phyloP scores from a whole-genome alignment of 2,113 vertebrate species.

The Gorsachius goisagi region DNA sequence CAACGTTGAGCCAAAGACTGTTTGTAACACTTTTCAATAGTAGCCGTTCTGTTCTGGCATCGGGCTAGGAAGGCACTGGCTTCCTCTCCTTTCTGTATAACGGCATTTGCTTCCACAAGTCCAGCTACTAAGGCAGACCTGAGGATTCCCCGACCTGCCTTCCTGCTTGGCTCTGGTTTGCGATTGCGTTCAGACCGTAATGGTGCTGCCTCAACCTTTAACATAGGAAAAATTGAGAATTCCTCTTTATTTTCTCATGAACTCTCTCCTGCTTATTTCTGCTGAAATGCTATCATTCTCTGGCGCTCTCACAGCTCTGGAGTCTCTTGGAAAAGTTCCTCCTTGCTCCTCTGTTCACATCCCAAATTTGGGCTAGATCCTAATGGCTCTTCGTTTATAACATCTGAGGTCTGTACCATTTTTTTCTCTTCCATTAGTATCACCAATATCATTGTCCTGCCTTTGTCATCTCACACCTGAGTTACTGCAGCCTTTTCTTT shows the following conservation, averaged over 20 bases:
- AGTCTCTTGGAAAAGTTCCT: neutral
- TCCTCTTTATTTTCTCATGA: neutral
- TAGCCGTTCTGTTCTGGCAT: neutral
- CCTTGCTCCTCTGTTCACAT: neutral
- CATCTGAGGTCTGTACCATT: neutral
- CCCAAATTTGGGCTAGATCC: neutral
- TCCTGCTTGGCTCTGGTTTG: accelerated
- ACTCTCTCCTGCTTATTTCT: neutral
- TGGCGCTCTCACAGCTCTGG: neutral
- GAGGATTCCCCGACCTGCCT: neutral
- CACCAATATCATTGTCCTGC: neutral
- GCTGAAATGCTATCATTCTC: neutral
- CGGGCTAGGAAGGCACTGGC: neutral
- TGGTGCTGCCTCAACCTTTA: neutral
- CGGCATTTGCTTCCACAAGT: neutral
- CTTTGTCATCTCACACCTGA: conserved; percentile 18
- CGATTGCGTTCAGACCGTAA: neutral
- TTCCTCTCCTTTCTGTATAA: neutral
- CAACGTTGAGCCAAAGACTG: neutral
- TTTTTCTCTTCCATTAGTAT: neutral
- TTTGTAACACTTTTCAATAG: neutral
- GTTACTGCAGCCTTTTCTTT: conserved; percentile 17
- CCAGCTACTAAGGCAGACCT: neutral
- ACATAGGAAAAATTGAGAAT: neutral
- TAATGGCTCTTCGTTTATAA: neutral